A percentile compares a stretch with the other conserved stretches of the same genome.
phyloP scores from a whole-genome alignment of 2,888 invertebrate genomes.

The Nebria brevicollis region DNA sequence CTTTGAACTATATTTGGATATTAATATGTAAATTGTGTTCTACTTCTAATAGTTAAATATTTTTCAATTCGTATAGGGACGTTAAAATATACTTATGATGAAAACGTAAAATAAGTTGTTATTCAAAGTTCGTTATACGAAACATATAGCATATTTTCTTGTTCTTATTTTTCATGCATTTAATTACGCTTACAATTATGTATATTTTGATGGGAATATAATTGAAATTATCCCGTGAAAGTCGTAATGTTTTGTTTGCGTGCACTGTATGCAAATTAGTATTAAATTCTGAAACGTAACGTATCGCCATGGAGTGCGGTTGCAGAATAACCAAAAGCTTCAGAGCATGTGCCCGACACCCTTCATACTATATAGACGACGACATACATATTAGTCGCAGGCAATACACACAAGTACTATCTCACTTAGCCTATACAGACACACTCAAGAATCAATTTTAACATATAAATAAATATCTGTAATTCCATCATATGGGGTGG shows the following conservation, averaged over 20 bases:
- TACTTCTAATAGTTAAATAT: background rate
- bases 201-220: slow-evolving; percentile 48
- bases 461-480: background rate
- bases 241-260: slow-evolving; percentile 47
- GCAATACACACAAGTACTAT: slow-evolving; percentile 7
- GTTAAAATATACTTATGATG: background rate
- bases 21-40: background rate
- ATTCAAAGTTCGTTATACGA: background rate
- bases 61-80: background rate
- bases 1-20: too few relatives aligned
- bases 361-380: slow-evolving; percentile 30
- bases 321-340: background rate
- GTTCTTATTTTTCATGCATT: slow-evolving; percentile 35
- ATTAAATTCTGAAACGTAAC: slow-evolving; percentile 45
- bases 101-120: background rate
- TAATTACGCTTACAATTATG: slow-evolving; percentile 46
- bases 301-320: slow-evolving; percentile 35
- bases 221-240: slow-evolving; percentile 47
- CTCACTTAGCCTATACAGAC: background rate
- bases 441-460: background rate
- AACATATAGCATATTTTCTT: slow-evolving; percentile 23
- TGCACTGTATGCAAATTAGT: slow-evolving; percentile 46
- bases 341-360: background rate
- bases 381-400: slow-evolving; percentile 45
- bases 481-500: too few relatives aligned